Percentiles rank a stretch among this genome's conserved stretches.
Conservation (phyloP, 1,140 invertebrate species). For the Meloidogyne hapla region DNA sequence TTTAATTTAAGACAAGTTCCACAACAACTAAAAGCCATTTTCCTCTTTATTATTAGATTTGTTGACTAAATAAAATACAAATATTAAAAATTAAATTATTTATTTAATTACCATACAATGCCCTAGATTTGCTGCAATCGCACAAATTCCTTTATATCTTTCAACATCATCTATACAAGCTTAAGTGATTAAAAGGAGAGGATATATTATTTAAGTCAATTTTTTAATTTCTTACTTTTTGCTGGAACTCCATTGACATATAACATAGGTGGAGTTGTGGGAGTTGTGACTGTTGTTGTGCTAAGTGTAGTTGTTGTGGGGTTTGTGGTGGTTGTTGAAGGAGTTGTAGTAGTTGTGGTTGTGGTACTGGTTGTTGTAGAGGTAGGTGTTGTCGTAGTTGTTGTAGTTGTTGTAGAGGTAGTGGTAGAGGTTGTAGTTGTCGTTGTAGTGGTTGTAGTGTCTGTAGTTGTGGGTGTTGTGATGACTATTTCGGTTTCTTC, state of each 20-base stretch:
- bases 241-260: neutral
- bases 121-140: neutral
- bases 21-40: neutral
- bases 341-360: neutral
- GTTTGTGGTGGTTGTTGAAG: neutral
- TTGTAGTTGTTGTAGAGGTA: neutral
- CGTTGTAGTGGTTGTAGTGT: too few species aligned
- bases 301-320: neutral
- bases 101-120: neutral
- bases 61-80: neutral
- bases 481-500: neutral
- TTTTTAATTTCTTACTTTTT: neutral
- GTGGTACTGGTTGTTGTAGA: neutral
- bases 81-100: neutral
- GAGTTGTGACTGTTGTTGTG: neutral
- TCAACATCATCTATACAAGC: neutral
- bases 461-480: neutral
- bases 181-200: neutral
- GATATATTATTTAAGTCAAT: neutral
- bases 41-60: neutral
- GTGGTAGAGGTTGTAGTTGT: neutral
- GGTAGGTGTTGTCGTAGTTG: neutral
- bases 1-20: conserved; percentile 1
- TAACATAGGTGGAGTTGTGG: neutral
- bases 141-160: neutral